Evolutionary conservation across 2,797 vertebrate genomes (phyloP).

Genomic region (Hypotaenidia okinawae): DNA sequence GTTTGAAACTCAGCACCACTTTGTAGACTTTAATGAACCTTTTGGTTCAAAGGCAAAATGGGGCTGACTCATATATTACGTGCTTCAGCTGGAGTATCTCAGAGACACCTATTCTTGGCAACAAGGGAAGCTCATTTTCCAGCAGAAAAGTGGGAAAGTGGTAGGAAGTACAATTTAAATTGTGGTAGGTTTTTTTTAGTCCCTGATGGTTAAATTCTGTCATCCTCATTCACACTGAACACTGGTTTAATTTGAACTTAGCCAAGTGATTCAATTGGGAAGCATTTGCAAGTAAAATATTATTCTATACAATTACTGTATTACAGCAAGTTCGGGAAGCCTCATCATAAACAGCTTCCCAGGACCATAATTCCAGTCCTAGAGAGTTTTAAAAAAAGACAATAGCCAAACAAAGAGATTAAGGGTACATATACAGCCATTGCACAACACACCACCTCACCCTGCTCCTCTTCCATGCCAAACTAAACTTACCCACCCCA

Average conservation of each 20-base stretch:
- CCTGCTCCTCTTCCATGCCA: not conserved
- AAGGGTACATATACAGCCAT: not conserved
- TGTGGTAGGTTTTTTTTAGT: not conserved
- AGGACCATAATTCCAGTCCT: not conserved
- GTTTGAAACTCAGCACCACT: not conserved
- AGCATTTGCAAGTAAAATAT: not conserved
- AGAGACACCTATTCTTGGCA: not conserved
- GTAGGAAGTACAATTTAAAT: not conserved
- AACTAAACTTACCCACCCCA: rapidly evolving
- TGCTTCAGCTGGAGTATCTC: not conserved
- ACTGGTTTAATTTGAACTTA: constrained; percentile 11
- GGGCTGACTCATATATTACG: not conserved
- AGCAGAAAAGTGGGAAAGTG: not conserved
- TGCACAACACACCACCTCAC: not conserved
- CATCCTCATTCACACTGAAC: not conserved
- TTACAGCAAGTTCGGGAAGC: not conserved
- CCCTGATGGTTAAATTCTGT: not conserved
- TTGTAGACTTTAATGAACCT: not conserved
- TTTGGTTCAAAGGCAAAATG: not conserved
- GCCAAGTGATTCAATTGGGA: not conserved
- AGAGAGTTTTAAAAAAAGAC: not conserved
- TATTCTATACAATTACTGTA: not conserved
- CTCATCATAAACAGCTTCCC: not conserved
- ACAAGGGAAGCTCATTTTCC: not conserved
- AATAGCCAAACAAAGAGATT: not conserved